These are phyloP conservation scores for Cylindroiulus punctatus DNA, from an alignment of 2,888 invertebrate genomes.

Conservation along the genomic window DNA sequence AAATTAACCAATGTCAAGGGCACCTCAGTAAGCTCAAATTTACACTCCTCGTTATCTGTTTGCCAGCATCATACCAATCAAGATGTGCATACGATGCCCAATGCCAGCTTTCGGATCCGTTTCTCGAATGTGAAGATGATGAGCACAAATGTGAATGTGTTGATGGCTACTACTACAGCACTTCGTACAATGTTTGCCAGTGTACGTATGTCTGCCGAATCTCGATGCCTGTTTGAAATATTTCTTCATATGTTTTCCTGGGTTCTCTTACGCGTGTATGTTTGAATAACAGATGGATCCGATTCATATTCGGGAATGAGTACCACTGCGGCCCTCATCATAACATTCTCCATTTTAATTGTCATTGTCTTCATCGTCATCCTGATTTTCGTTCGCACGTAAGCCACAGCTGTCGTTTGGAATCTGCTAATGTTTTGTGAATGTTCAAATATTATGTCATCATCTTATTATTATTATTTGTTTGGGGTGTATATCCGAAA, in stretches of 20 bases:
- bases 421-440: too few species aligned
- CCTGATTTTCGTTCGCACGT: not conserved
- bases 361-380: not conserved
- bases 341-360: not conserved
- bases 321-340: not conserved
- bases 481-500: too few species aligned
- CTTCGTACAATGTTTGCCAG: not conserved
- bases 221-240: not conserved
- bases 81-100: not conserved
- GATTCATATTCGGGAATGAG: not conserved
- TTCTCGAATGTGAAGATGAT: not conserved
- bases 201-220: not conserved
- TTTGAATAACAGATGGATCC: not conserved
- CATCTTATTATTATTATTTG: too few species aligned
- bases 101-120: conserved; percentile 14
- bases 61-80: not conserved
- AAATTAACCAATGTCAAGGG: too few species aligned
- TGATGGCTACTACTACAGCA: conserved; percentile 15
- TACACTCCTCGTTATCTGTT: not conserved
- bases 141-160: not conserved
- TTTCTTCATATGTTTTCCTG: not conserved
- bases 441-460: too few species aligned
- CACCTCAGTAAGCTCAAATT: too few species aligned
- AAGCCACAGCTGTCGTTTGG: too few species aligned
- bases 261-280: too few species aligned